Evolutionary conservation across 2,113 vertebrate species (phyloP).

Genomic region (Aramus guarauna): DNA sequence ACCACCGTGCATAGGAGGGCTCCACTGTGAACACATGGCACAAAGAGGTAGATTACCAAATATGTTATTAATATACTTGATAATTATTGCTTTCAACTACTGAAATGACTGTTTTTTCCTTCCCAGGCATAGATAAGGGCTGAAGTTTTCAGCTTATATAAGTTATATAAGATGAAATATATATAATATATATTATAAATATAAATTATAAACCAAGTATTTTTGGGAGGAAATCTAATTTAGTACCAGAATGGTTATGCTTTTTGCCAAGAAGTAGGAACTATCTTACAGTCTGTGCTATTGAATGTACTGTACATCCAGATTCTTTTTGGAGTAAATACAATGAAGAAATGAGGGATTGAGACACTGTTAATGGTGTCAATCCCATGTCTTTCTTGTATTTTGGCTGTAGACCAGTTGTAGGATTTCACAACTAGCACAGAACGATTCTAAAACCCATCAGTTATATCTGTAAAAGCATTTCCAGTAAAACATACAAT

Average conservation of each 20-base stretch:
- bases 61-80: not conserved
- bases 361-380: not conserved
- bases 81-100: not conserved
- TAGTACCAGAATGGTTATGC: not conserved
- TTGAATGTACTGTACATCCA: not conserved
- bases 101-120: not conserved
- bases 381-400: not conserved
- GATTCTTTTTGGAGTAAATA: not conserved
- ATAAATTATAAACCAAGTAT: not conserved
- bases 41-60: not conserved
- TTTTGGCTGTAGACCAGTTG: not conserved
- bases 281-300: not conserved
- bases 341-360: not conserved
- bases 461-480: not conserved
- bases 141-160: not conserved
- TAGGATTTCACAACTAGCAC: not conserved
- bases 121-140: not conserved
- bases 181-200: too few species aligned
- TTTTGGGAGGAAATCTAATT: not conserved
- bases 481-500: not conserved
- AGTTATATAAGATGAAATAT: too few species aligned
- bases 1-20: not conserved
- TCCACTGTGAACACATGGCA: not conserved
- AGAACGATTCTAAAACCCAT: not conserved
- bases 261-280: not conserved